Evolutionary conservation across 1,140 invertebrate genomes (phyloP), one percentile per base, ranked within the genome.

Genomic region (Lineus longissimus): DNA sequence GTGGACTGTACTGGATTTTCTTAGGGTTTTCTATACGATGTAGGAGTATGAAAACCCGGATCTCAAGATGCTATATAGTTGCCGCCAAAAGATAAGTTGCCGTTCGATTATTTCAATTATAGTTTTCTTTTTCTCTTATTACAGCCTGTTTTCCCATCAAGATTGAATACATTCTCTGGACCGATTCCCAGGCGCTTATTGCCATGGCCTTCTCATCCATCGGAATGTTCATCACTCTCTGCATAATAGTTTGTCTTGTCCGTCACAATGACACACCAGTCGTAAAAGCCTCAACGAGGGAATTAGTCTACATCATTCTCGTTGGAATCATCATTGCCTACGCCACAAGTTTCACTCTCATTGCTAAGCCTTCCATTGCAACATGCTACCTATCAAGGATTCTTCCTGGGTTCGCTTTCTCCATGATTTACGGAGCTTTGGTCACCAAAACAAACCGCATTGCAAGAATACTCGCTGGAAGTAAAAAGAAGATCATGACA

Each of bases 391-490:
- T 91, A 9, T 85, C 86, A 27, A 82, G 90, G 43, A 83, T 89
- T 40, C 78, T 91, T 64, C 90, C 90, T 0, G 90, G 90, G 2
- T 83, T 93, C 43, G 88, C 88, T 43, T 92, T 94, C 72, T 86
- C 90, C 0, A 88, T 93, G 80, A 91, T 93, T 65, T 94, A 93
- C 76, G 89, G 89, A 0, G 88, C 91, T 4, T 79, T 94, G 15
- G 84, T 93, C 2, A 93, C 91, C 2, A 92, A 93, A 84, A 94
- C 91, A 0, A 93, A 94, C 79, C 83, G 91, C 56, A 94, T 94
- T 40, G 90, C 91, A 0, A 78, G 91, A 19, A 93, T 93, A 69
- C 83, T 94, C 36, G 90, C 91, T 13, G 90, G 90, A 0, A 90
- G 88, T 55, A 92, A 92, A 75, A 92, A 91, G 73, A 81, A 86